Evolutionary conservation across 1,140 invertebrate species (phyloP), one percentile per base, ranked within the genome.

Genomic region (Habropoda laboriosa): DNA sequence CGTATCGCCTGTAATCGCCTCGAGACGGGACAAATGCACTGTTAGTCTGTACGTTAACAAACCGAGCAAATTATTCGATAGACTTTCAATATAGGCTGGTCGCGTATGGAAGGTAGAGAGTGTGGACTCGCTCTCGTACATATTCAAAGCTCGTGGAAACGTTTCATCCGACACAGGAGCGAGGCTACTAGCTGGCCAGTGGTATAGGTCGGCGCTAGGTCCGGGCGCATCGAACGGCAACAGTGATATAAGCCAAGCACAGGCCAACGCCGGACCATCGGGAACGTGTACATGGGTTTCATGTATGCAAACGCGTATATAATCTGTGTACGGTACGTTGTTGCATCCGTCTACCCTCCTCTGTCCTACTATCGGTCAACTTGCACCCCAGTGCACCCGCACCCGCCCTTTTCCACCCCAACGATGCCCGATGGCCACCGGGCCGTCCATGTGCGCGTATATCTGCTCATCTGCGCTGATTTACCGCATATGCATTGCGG

Each of bases 401-500:
- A 3, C 47, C 30, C 58, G 13, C 49, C 77, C 67, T 73, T 72
- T 79, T 73, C 58, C 77, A 79, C 77, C 70, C 77, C 77, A 64
- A 27, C 60, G 77, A 64, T 71, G 77, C 58, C 77, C 70, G 77
- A 79, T 79, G 77, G 27, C 77, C 68, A 47, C 58, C 21, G 58
- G n/a, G 30, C 47, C 70, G 30, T 27, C 68, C 27, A 38, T 53
- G 72, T 47, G 47, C 30, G 30, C 74, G 68, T 73, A 79, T 79
- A 79, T 81, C 75, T 63, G 61, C 51, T 78, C 74, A 78, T 83
- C 79, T 68, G 60, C 68, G 72, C 64, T 83, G 82, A 83, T 83
- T 83, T 83, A 83, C 74, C 82, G 82, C 82, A 74, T 83, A 78
- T 83, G 79, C 82, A 68, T 73, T 73, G 68, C 76, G 60, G 76